These are phyloP conservation scores for Pipistrellus pipistrellus DNA, from an alignment of 2,797 vertebrate species.

Conservation along the genomic window DNA sequence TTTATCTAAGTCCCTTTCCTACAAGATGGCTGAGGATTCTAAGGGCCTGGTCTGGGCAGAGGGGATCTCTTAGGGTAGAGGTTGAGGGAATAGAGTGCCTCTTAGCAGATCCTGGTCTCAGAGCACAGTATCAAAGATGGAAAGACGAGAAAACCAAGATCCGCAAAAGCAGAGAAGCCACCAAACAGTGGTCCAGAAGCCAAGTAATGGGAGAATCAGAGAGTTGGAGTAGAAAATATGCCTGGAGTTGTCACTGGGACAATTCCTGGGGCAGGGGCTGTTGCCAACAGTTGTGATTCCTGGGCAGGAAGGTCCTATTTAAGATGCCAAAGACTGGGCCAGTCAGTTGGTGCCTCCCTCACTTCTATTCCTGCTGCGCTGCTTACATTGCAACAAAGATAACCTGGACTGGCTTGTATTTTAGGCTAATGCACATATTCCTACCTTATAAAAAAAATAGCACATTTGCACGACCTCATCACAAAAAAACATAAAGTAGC, in stretches of 20 bases:
- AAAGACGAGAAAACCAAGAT: background rate
- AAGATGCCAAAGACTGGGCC: background rate
- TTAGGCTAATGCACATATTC: background rate
- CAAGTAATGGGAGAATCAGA: background rate
- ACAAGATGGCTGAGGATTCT: background rate
- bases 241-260: background rate
- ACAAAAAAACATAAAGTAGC: background rate
- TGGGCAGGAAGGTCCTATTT: background rate
- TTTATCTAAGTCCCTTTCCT: background rate
- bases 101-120: background rate
- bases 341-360: background rate
- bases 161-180: background rate
- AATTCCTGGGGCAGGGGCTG: background rate
- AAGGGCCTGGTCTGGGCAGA: background rate
- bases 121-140: background rate
- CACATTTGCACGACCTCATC: background rate
- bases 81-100: fast-evolving
- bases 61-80: too few relatives aligned
- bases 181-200: background rate
- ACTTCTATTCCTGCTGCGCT: background rate
- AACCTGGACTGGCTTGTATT: background rate
- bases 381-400: background rate
- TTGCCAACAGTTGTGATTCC: background rate
- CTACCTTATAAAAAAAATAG: background rate
- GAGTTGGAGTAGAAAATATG: background rate